Base-by-base conservation (phyloP, 2,888 invertebrate genomes). In the Exephanes ischioxanthus region DNA sequence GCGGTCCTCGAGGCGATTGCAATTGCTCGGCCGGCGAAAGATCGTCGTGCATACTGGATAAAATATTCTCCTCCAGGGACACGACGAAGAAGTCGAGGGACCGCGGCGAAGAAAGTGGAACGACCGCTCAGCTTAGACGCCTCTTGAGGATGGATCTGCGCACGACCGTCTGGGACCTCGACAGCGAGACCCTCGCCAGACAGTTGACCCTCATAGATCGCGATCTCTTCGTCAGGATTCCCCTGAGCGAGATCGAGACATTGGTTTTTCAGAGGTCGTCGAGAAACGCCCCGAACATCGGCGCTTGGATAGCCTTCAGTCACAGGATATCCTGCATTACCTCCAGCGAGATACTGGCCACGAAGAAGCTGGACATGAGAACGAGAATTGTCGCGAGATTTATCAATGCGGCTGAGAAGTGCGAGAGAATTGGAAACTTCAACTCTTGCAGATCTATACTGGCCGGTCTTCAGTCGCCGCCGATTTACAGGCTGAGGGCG, bases 181-280 rank as follows among this genome's bases (percentile, higher is more conserved):
- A 95, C 89, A 95, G 95, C 11, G 93, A 94, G 0, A 94, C 94
- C 0, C 86, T 95, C 30, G 95, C 95, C 0, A 92, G 94, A 80
- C 95, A 95, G 87, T 86, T 95, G 79, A 95, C 95, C 0, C 90
- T 95, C 79, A 94, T 95, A 41, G 95, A 95, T 87, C 94, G 94
- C 71, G 95, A 95, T 87, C 92, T 95, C 4, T 95, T 95, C 88
- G 86, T 95, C 19, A 94, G 95, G 87, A 94, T 95, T 48, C 92
- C 95, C 0, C 84, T 92, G 0, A 87, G 90, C 0, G 95, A 95
- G 86, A 90, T 95, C 16, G 92, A 94, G 6, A 91, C 94, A 3
- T 72, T 95, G 22, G 83, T 94, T 2, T 93, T 92, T 88, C 94
- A 95, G 84, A 93, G 93, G 83, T 94, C 94, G 0, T 94, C 95